Evolutionary conservation across 2,888 invertebrate genomes (phyloP), one percentile per base, ranked within the genome.

Genomic region (Monopis laevigella): DNA sequence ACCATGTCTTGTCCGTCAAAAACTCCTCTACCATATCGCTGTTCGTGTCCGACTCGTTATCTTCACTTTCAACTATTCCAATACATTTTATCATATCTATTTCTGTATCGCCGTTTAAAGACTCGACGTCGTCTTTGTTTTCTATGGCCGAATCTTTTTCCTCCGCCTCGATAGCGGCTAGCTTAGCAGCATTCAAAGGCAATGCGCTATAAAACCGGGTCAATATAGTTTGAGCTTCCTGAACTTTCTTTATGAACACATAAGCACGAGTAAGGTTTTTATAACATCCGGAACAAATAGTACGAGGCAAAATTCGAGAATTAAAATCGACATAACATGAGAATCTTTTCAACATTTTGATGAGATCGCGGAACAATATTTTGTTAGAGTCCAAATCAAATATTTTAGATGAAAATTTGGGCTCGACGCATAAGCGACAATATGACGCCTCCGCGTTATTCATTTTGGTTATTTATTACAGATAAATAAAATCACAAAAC

Each of bases 281-380:
- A 6, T 43, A 44, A 40, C 52, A 52, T 0, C 16, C 12, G 8
- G 35, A 40, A 14, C 52, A 52, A 11, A 47, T 45, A 3, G 42
- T 46, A 39, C 46, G 48, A 2, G 52, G 52, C 14, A 51, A 34
- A 2, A 30, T 32, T 16, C 43, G 41, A 8, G 5, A 3, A 13
- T 12, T 30, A 2, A 38, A 29, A 38, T 34, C 29, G 26, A 42
- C 10, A 17, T 21, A 17, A 3, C 10, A 19, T 10, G 16, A 13
- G 12, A 28, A 13, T 18, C 8, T 2, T 11, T 27, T 16, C 5
- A 34, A 35, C 18, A 18, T 35, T 12, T 14, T 10, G 18, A 41
- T 8, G 4, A 26, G 5, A 13, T 39, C 39, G 3, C 12, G 6
- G 14, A 2, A 39, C 13, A 13, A 13, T 3, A 10, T 7, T 6